Evolutionary conservation across 2,113 vertebrate species (phyloP).

Genomic region (Halcyon senegalensis): DNA sequence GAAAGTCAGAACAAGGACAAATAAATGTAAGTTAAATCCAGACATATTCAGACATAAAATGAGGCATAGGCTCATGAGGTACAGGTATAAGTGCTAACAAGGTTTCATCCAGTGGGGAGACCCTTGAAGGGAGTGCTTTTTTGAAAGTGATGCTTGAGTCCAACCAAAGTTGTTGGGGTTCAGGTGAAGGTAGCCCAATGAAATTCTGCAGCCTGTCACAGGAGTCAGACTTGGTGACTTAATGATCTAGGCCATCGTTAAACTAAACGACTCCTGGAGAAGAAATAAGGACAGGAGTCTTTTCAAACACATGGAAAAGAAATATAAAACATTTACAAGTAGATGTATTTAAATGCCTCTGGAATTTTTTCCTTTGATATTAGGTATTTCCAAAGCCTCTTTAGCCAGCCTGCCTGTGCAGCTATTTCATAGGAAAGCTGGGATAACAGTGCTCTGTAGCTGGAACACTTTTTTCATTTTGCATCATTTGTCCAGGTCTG

Average conservation of each 20-base stretch:
- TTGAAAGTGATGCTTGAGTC: neutral
- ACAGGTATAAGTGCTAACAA: neutral
- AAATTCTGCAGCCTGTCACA: neutral
- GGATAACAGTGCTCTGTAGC: neutral
- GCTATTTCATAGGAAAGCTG: neutral
- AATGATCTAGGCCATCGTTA: rapidly evolving
- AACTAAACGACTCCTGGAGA: slow-evolving; percentile 5
- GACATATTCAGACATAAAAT: neutral
- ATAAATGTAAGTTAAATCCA: slow-evolving; percentile 28
- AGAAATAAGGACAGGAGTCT: neutral
- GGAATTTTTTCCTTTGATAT: neutral
- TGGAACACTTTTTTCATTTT: neutral
- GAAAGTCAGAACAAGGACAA: slow-evolving; percentile 59
- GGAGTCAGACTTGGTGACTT: neutral
- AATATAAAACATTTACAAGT: neutral
- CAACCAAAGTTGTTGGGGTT: neutral
- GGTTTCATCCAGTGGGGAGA: neutral
- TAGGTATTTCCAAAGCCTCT: neutral
- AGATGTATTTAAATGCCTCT: neutral
- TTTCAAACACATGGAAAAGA: neutral
- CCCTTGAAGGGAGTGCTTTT: neutral
- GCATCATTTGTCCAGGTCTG: neutral
- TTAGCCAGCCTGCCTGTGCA: neutral
- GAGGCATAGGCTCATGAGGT: neutral
- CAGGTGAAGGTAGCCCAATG: neutral